These are phyloP conservation scores for Maconellicoccus hirsutus DNA, from an alignment of 1,140 invertebrate species.

Conservation along the genomic window DNA sequence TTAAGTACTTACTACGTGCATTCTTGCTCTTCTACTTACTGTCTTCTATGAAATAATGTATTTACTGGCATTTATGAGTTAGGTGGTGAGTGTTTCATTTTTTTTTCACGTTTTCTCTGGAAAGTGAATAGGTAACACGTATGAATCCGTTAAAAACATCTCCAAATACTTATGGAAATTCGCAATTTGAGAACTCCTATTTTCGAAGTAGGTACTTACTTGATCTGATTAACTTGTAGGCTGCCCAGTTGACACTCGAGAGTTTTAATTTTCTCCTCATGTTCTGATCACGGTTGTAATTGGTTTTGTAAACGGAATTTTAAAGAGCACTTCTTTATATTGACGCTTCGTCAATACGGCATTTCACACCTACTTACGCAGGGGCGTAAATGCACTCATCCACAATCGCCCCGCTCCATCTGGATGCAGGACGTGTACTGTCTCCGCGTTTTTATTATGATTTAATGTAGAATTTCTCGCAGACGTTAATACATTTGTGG, in stretches of 20 bases:
- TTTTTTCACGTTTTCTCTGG: too few species aligned
- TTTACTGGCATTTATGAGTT: too few species aligned
- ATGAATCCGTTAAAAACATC: too few species aligned
- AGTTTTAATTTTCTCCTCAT: background rate
- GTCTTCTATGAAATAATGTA: too few species aligned
- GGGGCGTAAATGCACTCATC: slow-evolving; percentile 1
- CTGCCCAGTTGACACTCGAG: background rate
- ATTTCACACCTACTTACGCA: slow-evolving; percentile 7
- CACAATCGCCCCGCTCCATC: background rate
- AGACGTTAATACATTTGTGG: background rate
- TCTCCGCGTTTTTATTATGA: slow-evolving; percentile 3
- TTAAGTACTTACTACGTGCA: too few species aligned
- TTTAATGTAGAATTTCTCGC: slow-evolving; percentile 2
- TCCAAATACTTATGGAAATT: too few species aligned
- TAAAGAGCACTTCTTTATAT: background rate
- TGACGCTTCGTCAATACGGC: slow-evolving; percentile 7
- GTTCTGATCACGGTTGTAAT: background rate
- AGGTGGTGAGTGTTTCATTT: too few species aligned
- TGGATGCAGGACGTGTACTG: background rate
- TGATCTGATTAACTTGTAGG: background rate
- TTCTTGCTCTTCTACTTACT: too few species aligned
- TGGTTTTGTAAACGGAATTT: background rate
- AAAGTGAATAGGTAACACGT: too few species aligned
- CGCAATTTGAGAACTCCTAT: background rate
- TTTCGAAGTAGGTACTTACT: background rate